Evolutionary conservation across 2,888 invertebrate genomes (phyloP), one percentile per base, ranked within the genome.

Genomic region (Ormia ochracea): DNA sequence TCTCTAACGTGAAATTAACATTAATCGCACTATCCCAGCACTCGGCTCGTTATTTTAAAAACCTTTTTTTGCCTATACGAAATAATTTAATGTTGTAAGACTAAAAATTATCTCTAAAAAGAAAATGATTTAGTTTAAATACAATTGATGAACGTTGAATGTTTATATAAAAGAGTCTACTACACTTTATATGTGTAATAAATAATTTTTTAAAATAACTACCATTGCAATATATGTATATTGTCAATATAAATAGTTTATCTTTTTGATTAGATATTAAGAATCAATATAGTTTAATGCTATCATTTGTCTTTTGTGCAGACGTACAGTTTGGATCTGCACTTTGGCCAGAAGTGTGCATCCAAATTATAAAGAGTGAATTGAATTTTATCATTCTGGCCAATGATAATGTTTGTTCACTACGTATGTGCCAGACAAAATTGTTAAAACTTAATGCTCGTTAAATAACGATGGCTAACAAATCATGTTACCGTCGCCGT

Each of bases 341-440:
- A 78, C 73, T 72, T 68, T 69, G 78, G 72, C 73, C 78, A 69
- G 17, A 61, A 70, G 65, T 78, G 75, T 69, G 9, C 10, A 19
- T 54, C 28, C 38, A 38, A 28, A 19, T 70, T 6, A 6, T 7
- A 4, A 9, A 12, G 10, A n/a, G 19, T 56, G 1, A 14, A 65
- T 36, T 14, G 3, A 56, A 58, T 61, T 76, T 52, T 45, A 69
- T 59, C 28, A 36, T 70, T 70, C 66, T 73, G 78, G 52, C 72
- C 38, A 68, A 31, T 68, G 9, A 59, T 61, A 59, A 61, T 45
- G 66, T 61, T 66, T 38, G 4, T 33, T n/a, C 33, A 36, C 21
- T n/a, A 9, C 3, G 9, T 48, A 19, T 21, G n/a, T 19, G 2
- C 4, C 12, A 41, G 52, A 3, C 19, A 23, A 48, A 58, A 23